Percentiles rank a stretch among this genome's conserved stretches.
These are phyloP conservation scores for Oxycera nigricornis DNA, from an alignment of 2,888 invertebrate species.

Conservation along the genomic window DNA sequence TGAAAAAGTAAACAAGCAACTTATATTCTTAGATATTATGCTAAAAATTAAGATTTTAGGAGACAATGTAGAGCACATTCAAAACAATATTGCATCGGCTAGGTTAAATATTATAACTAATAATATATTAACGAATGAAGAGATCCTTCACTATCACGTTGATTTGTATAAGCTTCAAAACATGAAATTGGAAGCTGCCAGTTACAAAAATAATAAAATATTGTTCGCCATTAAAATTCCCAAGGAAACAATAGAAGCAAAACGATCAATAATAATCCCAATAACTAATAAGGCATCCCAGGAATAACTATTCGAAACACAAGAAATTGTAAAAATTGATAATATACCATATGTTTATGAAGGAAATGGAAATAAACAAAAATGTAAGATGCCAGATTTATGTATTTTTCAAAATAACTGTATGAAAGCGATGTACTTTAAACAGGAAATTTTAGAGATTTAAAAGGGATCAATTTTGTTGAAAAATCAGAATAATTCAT, in stretches of 20 bases:
- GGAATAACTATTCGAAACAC: slow-evolving; percentile 1
- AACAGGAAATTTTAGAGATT: not conserved
- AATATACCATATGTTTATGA: not conserved
- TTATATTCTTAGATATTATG: slow-evolving; percentile 1
- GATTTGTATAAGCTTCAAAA: slow-evolving; percentile 34
- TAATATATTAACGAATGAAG: slow-evolving; percentile 40
- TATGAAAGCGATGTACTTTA: not conserved
- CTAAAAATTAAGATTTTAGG: slow-evolving; percentile 30
- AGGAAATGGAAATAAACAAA: not conserved
- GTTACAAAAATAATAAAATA: slow-evolving; percentile 34
- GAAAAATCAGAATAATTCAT: not conserved
- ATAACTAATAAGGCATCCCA: not conserved
- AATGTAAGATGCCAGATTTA: not conserved
- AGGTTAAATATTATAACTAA: slow-evolving; percentile 37
- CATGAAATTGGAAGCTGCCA: slow-evolving; percentile 33
- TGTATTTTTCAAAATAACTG: slow-evolving; percentile 20
- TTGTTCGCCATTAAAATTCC: slow-evolving; percentile 38
- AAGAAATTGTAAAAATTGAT: not conserved
- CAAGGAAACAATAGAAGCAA: not conserved
- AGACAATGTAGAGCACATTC: slow-evolving; percentile 11
- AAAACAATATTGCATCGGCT: slow-evolving; percentile 3
- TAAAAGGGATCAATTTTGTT: not conserved
- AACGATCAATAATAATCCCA: not conserved
- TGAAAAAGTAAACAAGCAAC: not conserved
- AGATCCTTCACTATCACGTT: slow-evolving; percentile 34